These are phyloP conservation scores for Polyploca ridens DNA, from an alignment of 2,888 invertebrate genomes.

Conservation along the genomic window DNA sequence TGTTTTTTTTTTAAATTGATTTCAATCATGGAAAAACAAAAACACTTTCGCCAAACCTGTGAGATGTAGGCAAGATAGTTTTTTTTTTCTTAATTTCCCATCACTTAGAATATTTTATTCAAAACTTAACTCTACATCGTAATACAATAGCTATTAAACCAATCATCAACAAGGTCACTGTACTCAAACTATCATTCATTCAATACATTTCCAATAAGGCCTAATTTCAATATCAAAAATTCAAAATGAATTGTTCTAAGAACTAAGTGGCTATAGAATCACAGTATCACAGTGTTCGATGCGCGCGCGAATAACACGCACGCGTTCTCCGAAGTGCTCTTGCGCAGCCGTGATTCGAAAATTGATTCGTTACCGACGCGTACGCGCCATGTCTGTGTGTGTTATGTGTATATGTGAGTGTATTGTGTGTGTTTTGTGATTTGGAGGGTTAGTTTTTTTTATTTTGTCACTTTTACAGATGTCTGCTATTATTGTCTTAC, in stretches of 20 bases:
- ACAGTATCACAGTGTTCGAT: slow-evolving; percentile 40
- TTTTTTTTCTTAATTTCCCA: no score
- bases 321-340: slow-evolving; percentile 70
- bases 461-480: background rate
- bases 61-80: no score
- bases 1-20: no score
- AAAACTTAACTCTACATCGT: no score
- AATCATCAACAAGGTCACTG: slow-evolving; percentile 16
- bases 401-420: slow-evolving; percentile 36
- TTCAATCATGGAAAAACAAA: no score
- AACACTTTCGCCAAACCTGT: no score
- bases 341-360: slow-evolving; percentile 65
- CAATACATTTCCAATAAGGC: slow-evolving; percentile 30
- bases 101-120: no score
- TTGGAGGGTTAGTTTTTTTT: slow-evolving; percentile 13
- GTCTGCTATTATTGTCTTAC: background rate
- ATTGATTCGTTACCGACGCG: slow-evolving; percentile 44
- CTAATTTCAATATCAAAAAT: slow-evolving; percentile 30
- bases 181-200: slow-evolving; percentile 28
- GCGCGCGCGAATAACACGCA: slow-evolving; percentile 61
- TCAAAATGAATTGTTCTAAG: slow-evolving; percentile 23
- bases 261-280: slow-evolving; percentile 10
- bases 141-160: no score
- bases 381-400: slow-evolving; percentile 32
- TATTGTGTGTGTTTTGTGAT: slow-evolving; percentile 37